Conservation (phyloP, 2,113 vertebrate species). For the Pampusana beccarii region DNA sequence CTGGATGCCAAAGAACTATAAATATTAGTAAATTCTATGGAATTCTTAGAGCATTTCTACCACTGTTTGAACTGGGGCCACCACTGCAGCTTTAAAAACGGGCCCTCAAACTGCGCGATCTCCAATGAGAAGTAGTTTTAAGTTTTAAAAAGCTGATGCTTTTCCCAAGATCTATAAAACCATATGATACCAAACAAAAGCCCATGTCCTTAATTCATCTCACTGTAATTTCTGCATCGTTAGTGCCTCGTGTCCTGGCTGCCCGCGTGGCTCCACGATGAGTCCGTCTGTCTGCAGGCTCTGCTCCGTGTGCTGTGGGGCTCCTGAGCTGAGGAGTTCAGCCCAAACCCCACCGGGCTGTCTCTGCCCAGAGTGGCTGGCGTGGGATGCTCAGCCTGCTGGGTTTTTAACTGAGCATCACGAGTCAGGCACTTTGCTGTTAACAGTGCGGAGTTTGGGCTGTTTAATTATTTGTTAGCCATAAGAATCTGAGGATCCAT, state of each 20-base stretch:
- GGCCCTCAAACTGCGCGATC: neutral
- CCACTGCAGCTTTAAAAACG: neutral
- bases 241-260: neutral
- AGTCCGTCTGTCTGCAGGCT: neutral
- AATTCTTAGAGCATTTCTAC: accelerated
- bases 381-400: neutral
- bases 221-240: neutral
- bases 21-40: neutral
- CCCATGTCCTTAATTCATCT: neutral
- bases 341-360: neutral
- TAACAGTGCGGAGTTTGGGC: neutral
- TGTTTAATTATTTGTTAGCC: conserved; percentile 49
- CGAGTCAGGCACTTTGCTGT: neutral
- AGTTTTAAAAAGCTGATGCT: neutral
- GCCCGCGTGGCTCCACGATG: accelerated
- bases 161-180: neutral
- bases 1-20: neutral
- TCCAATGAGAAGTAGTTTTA: neutral
- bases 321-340: neutral
- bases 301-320: neutral
- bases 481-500: neutral
- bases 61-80: neutral
- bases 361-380: neutral
- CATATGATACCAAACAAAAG: neutral
- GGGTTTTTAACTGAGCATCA: neutral